A percentile compares a stretch with the other conserved stretches of the same genome.
Conservation (phyloP, 2,113 vertebrate genomes). For the Dromiciops gliroides region DNA sequence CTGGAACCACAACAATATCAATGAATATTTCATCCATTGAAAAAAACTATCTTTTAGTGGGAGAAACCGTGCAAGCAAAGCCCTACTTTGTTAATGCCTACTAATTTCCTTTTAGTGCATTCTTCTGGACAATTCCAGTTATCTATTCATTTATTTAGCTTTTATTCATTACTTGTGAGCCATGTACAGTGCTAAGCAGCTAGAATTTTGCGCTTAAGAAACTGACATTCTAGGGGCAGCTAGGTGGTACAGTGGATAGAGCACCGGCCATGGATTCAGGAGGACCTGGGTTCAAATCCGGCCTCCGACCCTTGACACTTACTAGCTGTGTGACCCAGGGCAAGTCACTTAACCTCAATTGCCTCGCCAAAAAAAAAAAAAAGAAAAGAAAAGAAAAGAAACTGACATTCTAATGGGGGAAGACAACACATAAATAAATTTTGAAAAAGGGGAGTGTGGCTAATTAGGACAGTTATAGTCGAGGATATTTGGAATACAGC, state of each 20-base stretch:
- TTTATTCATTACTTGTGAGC: neutral
- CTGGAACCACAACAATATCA: neutral
- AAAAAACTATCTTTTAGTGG: neutral
- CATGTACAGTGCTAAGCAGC: neutral
- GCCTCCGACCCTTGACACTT: too few relatives aligned
- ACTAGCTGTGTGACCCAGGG: too few relatives aligned
- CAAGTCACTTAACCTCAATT: too few relatives aligned
- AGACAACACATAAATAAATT: neutral
- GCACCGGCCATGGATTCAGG: too few relatives aligned
- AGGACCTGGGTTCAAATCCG: too few relatives aligned
- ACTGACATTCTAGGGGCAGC: neutral
- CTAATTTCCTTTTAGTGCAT: neutral
- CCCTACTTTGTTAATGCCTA: neutral
- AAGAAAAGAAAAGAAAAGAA: too few relatives aligned
- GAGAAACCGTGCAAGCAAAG: neutral
- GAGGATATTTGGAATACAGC: neutral
- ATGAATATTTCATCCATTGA: neutral
- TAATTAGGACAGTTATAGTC: neutral
- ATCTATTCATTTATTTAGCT: neutral
- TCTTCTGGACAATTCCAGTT: neutral
- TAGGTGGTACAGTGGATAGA: too few relatives aligned
- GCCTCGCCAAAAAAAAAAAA: too few relatives aligned
- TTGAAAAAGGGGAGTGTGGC: neutral
- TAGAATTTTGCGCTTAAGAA: neutral
- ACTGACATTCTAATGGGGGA: neutral